Conservation (phyloP, 2,113 vertebrate species). For the Corythoichthys haematopterus region DNA sequence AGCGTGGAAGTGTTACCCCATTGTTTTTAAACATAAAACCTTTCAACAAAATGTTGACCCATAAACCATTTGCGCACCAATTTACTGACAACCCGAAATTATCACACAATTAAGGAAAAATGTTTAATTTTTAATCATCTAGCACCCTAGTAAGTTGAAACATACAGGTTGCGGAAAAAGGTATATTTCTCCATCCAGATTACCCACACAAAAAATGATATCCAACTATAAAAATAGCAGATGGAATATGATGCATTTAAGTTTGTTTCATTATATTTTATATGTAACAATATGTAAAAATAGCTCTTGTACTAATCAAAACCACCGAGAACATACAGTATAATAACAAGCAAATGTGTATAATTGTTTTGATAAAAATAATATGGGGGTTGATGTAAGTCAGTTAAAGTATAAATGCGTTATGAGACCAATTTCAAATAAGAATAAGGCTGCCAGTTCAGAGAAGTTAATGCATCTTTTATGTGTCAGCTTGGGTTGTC, state of each 20-base stretch:
- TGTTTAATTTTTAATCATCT: too few species aligned
- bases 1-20: too few species aligned
- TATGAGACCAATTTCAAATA: conserved; percentile 46
- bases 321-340: not conserved
- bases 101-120: too few species aligned
- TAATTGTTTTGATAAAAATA: not conserved
- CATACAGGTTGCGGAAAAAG: not conserved
- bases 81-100: too few species aligned
- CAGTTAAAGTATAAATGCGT: conserved; percentile 21
- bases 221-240: not conserved
- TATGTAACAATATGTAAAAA: not conserved
- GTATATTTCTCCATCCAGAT: not conserved
- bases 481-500: conserved; percentile 71
- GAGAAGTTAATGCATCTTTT: conserved; percentile 57
- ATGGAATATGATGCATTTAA: not conserved
- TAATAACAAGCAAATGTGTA: not conserved
- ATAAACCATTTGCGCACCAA: too few species aligned
- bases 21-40: too few species aligned
- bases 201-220: not conserved
- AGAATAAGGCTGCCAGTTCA: conserved; percentile 27
- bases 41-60: too few species aligned
- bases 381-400: not conserved
- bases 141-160: too few species aligned
- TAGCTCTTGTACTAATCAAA: not conserved
- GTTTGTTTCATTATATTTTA: not conserved